phyloP scores from a whole-genome alignment of 2,113 vertebrate species.

The Vidua chalybeata region DNA sequence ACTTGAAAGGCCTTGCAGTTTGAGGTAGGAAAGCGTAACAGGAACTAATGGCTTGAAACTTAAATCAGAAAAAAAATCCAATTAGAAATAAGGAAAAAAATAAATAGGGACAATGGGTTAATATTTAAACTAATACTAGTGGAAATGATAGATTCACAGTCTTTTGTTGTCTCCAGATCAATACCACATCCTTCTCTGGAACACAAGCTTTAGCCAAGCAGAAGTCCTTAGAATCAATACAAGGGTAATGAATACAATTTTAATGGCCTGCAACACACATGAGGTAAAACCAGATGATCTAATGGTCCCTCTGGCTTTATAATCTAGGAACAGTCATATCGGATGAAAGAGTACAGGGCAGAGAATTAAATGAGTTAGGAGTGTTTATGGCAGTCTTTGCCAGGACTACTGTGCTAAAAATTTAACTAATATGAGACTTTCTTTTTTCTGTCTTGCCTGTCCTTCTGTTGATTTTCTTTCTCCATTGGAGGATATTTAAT shows the following conservation, averaged over 20 bases:
- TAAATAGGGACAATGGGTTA: background rate
- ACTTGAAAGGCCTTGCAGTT: background rate
- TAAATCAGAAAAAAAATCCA: background rate
- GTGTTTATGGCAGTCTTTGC: background rate
- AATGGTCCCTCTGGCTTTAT: background rate
- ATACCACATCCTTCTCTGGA: background rate
- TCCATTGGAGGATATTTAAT: background rate
- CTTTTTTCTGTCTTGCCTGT: background rate
- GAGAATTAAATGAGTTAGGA: background rate
- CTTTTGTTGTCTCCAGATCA: constrained; percentile 8
- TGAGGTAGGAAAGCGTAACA: background rate
- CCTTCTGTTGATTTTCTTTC: background rate
- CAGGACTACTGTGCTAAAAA: background rate
- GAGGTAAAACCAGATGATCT: constrained; percentile 9
- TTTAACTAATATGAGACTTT: background rate
- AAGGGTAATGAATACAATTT: constrained; percentile 21
- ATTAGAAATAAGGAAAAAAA: background rate
- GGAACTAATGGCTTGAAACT: background rate
- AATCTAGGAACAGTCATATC: background rate
- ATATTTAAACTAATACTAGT: constrained; percentile 1
- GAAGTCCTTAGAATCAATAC: constrained; percentile 11
- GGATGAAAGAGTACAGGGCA: background rate
- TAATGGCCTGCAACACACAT: background rate
- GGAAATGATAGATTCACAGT: constrained; percentile 12
- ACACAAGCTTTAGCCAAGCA: background rate